A percentile compares a stretch with the other conserved stretches of the same genome.
phyloP scores from a whole-genome alignment of 2,113 vertebrate genomes.

The Apistogramma diplotaenia region DNA sequence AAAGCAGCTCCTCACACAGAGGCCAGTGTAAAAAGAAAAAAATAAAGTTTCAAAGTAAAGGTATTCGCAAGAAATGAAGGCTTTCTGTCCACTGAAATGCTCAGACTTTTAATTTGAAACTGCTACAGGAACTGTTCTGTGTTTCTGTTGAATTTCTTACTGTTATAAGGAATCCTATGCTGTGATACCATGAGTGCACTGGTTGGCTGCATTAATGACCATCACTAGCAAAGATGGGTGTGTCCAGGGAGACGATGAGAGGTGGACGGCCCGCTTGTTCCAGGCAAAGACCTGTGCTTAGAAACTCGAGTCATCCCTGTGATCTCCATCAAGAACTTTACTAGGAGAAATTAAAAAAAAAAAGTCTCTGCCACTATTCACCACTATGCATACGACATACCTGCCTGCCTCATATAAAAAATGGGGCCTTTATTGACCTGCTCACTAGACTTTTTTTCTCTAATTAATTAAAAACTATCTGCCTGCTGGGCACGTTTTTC shows the following conservation, averaged over 20 bases:
- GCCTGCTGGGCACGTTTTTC: background rate
- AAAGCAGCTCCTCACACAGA: no score
- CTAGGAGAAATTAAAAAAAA: background rate
- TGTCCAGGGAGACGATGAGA: background rate
- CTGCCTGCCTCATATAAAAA: no score
- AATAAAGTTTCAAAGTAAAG: background rate
- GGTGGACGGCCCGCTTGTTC: background rate
- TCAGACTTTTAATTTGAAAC: background rate
- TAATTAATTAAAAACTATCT: background rate
- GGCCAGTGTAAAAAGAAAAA: background rate
- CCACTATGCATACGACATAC: background rate
- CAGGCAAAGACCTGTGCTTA: background rate
- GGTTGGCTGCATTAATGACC: background rate
- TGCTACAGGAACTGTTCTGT: fast-evolving
- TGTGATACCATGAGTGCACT: background rate
- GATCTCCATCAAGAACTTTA: background rate
- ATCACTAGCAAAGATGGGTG: background rate
- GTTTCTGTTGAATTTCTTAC: background rate
- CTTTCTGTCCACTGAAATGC: background rate
- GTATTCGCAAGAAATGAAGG: background rate
- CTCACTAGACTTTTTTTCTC: background rate
- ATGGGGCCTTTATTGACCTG: no score
- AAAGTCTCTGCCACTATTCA: no score
- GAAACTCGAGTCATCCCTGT: background rate
- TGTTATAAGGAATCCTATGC: no score